A percentile compares a stretch with the other conserved stretches of the same genome.
These are phyloP conservation scores for Hesperophylax magnus DNA, from an alignment of 1,140 invertebrate species.

Conservation along the genomic window DNA sequence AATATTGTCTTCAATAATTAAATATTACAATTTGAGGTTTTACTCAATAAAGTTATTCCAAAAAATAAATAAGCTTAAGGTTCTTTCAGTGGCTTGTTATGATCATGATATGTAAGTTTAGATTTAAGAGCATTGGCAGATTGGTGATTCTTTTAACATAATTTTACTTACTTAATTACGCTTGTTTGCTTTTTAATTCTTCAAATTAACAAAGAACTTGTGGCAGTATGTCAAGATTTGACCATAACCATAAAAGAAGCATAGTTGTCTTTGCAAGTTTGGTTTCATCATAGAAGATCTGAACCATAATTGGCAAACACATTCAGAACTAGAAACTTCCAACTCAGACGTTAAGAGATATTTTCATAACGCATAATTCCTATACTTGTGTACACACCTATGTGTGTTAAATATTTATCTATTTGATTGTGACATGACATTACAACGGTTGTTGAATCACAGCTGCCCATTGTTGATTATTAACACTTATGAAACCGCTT, in stretches of 20 bases:
- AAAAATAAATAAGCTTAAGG: no score
- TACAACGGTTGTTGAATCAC: background rate
- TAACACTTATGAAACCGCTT: background rate
- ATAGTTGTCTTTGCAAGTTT: background rate
- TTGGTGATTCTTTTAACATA: no score
- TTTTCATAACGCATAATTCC: background rate
- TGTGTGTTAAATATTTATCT: background rate
- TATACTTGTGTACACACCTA: background rate
- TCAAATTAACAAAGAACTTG: no score
- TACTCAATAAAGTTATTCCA: no score
- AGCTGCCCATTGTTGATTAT: background rate
- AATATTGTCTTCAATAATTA: no score
- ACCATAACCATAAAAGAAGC: background rate
- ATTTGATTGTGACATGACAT: background rate
- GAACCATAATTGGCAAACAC: background rate
- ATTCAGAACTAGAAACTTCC: background rate
- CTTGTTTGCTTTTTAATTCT: no score
- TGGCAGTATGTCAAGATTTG: background rate
- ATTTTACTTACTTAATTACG: no score
- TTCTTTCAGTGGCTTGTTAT: no score
- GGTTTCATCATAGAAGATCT: background rate
- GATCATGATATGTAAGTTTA: no score
- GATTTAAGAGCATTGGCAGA: no score
- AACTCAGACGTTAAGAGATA: background rate
- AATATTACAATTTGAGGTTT: no score